phyloP scores from a whole-genome alignment of 2,797 vertebrate genomes.

The Bothrops alternatus region DNA sequence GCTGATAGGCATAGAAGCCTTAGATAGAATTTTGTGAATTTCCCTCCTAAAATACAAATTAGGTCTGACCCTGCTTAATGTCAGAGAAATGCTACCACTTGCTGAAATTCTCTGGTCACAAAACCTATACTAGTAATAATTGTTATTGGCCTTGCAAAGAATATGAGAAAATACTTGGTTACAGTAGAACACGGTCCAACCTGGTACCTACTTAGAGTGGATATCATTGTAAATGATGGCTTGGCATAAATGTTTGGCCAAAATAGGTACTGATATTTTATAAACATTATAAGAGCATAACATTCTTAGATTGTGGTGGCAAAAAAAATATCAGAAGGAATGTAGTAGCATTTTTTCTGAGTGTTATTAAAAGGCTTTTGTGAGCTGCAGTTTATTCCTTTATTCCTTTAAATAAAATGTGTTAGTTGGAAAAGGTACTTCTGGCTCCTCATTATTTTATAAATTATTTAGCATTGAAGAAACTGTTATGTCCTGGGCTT shows the following conservation, averaged over 20 bases:
- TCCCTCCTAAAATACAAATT: neutral
- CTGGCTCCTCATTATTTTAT: neutral
- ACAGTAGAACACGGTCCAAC: neutral
- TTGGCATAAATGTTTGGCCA: neutral
- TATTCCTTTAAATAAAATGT: neutral
- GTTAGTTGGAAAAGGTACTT: neutral
- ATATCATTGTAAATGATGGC: neutral
- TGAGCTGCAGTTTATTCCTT: neutral
- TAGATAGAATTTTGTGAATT: neutral
- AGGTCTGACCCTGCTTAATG: neutral
- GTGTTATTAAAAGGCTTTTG: neutral
- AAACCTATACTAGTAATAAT: neutral
- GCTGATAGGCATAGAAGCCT: neutral
- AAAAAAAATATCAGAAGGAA: neutral
- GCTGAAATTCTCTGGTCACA: neutral
- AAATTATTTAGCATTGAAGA: neutral
- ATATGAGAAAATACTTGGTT: neutral
- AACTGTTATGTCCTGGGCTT: too few species aligned
- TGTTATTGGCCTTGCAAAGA: neutral
- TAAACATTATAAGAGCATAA: neutral
- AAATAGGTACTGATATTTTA: neutral
- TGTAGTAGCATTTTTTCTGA: neutral
- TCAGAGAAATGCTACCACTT: neutral
- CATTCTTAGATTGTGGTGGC: neutral
- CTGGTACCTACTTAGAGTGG: neutral